Evolutionary conservation across 2,797 vertebrate genomes (phyloP).

Genomic region (Smutsia temminckii): DNA sequence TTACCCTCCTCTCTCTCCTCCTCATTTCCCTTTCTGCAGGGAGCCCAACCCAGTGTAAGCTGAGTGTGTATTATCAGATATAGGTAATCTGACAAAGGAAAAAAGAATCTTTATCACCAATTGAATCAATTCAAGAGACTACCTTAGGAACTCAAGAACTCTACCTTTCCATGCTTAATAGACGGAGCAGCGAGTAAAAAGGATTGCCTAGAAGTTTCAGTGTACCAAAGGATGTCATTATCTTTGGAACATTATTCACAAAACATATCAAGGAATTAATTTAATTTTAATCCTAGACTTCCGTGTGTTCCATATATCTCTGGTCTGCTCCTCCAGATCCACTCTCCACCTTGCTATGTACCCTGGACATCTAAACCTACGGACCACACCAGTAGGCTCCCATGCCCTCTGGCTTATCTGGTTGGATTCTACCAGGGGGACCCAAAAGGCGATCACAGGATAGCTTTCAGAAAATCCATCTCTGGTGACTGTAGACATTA

Average conservation of each 20-base stretch:
- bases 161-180: not conserved
- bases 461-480: not conserved
- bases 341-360: not conserved
- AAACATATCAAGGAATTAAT: not conserved
- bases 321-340: not conserved
- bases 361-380: not conserved
- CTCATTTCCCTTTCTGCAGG: not conserved
- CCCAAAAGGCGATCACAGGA: not conserved
- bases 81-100: not conserved
- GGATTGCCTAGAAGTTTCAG: not conserved
- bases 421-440: not conserved
- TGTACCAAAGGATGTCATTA: not conserved
- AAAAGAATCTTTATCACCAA: not conserved
- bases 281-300: not conserved
- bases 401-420: not conserved
- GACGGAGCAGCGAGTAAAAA: not conserved
- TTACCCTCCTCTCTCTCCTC: not conserved
- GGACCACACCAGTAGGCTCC: not conserved
- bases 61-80: not conserved
- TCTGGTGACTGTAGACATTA: not conserved
- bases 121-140: not conserved
- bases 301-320: not conserved
- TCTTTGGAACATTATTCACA: not conserved
- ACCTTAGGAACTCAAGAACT: not conserved
- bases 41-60: not conserved